Base-by-base conservation (phyloP, 1,140 invertebrate genomes). In the Leptopilina boulardi region DNA sequence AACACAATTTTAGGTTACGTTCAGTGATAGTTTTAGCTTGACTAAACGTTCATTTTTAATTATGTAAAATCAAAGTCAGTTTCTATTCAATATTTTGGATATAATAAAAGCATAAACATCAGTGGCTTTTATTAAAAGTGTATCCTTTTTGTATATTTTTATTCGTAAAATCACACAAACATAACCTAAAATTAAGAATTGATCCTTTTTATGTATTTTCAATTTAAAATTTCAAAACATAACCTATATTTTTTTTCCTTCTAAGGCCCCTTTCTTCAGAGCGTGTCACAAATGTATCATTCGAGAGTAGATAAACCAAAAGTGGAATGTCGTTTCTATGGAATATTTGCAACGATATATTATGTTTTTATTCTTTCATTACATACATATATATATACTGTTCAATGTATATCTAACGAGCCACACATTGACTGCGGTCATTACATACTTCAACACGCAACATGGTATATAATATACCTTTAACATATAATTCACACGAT, bases 311-410 rank as follows among this genome's bases (percentile, higher is more conserved):
- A 59, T 59, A 30, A 59, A 59, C 8, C 19, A 26, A 11, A 59
- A 15, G 56, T 59, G 54, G 23, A 59, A 59, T 30, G 56, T 26
- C 13, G 56, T 59, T 11, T 59, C 19, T 10, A n/a, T n/a, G 23
- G 13, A 59, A 59, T 59, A 59, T 26, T 59, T 21, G 23, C 56
- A 47, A 47, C n/a, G 44, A 47, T 59, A 59, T 59, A 30, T n/a
- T 59, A 59, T 59, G 54, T 59, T 59, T 21, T 59, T 59, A 59
- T 59, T 59, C 56, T 59, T 59, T 21, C 21, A 59, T 15, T 59
- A 59, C 19, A 56, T 30, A 30, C 26, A 30, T 30, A 30, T 30
- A 30, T 30, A 30, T 30, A 30, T n/a, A n/a, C 54, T 56, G 54
- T 11, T 59, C 56, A 59, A 59, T 59, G 56, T 47, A 47, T 23